These are phyloP conservation scores for Leptinotarsa texana DNA, from an alignment of 1,140 invertebrate species.

Conservation along the genomic window DNA sequence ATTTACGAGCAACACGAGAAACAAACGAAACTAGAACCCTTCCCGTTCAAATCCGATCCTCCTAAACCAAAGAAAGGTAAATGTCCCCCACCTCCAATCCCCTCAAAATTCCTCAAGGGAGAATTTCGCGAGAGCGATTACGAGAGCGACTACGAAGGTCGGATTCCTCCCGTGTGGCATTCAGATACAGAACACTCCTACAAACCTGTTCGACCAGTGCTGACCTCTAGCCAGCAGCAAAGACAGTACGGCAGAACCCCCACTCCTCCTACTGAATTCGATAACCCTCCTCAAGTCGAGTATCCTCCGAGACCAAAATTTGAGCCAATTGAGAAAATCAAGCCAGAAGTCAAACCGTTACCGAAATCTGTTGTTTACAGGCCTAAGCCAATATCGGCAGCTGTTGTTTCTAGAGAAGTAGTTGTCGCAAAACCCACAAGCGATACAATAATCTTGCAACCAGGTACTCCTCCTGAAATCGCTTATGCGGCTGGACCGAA, in stretches of 20 bases:
- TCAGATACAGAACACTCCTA: conserved; percentile 62
- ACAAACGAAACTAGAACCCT: conserved; percentile 57
- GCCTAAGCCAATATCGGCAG: conserved; percentile 56
- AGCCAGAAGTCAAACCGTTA: conserved; percentile 52
- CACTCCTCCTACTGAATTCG: conserved; percentile 63
- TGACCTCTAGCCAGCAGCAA: conserved; percentile 58
- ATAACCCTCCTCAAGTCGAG: conserved; percentile 57
- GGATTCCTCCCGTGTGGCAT: conserved; percentile 67
- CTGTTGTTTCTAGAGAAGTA: conserved; percentile 48
- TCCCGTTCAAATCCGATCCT: conserved; percentile 57
- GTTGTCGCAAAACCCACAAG: conserved; percentile 50
- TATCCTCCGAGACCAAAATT: conserved; percentile 61
- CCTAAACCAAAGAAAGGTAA: conserved; percentile 51
- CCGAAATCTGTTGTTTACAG: conserved; percentile 55
- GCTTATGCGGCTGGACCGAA: conserved; percentile 61
- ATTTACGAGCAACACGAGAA: conserved; percentile 47
- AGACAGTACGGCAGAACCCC: conserved; percentile 56
- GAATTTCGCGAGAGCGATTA: conserved; percentile 75
- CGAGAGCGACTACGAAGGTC: conserved; percentile 73
- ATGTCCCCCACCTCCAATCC: conserved; percentile 59
- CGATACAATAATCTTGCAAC: conserved; percentile 55
- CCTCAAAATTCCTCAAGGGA: conserved; percentile 69
- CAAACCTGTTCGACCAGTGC: conserved; percentile 62
- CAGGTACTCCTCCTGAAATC: conserved; percentile 64
- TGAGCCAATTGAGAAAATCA: conserved; percentile 61